Base-by-base conservation (phyloP, 2,888 invertebrate species). In the Noctua janthe region DNA sequence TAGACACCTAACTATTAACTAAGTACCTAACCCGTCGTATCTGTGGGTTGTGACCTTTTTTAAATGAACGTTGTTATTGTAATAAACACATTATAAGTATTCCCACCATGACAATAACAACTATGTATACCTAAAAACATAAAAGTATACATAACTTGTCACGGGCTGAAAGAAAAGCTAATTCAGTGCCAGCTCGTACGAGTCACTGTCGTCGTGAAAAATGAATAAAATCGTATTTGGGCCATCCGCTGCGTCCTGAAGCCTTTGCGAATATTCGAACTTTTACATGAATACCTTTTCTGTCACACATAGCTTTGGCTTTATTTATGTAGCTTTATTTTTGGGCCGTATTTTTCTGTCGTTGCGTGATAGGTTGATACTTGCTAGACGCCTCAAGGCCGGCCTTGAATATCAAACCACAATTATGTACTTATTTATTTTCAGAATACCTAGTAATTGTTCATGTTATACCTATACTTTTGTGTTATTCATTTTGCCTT, bases 141-240 rank as follows among this genome's bases (percentile, higher is more conserved):
- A 81, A 39, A 39, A 39, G 54, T 78, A 78, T 83, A 87, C 64
- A 64, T 67, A 84, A 81, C 87, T 85, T 83, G 91, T 91, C 90
- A 88, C 90, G 87, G 85, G 88, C 90, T 93, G 92, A 96, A 96
- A 96, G 96, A 95, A 95, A 94, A 92, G 91, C 89, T 88, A 93
- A 94, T 94, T 93, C 95, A 94, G 97, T 97, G 91, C 96, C 97
- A 97, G 95, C 92, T 90, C 90, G 97, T 96, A 89, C 96, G 91
- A 94, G 96, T 94, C 96, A 90, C 96, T 95, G 96, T 95, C 93
- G 93, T 91, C 94, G 88, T 97, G 96, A 97, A 97, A 97, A 97
- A 97, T 97, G 94, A 95, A 96, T 96, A 95, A 96, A 96, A 94
- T 94, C 89, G 93, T 94, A 95, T 96, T 94, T 93, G 94, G 95